phyloP scores from a whole-genome alignment of 2,797 vertebrate species.

The Alca torda region DNA sequence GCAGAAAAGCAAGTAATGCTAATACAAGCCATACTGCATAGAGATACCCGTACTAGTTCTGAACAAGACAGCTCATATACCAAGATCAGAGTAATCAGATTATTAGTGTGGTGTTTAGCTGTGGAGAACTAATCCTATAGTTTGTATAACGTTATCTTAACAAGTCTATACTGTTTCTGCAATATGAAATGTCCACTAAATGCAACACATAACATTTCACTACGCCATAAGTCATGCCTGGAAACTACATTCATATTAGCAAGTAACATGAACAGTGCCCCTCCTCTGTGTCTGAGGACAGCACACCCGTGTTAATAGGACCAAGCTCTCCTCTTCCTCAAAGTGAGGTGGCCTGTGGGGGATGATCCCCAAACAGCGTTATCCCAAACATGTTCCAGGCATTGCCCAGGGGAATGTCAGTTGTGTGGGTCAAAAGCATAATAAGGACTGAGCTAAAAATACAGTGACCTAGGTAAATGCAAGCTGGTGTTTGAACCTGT shows the following conservation, averaged over 20 bases:
- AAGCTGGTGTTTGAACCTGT: background rate
- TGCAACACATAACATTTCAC: background rate
- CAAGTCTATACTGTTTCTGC: background rate
- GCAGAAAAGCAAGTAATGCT: background rate
- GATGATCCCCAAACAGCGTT: background rate
- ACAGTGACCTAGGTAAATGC: background rate
- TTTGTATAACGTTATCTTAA: background rate
- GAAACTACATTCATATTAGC: background rate
- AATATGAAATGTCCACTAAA: background rate
- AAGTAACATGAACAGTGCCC: background rate
- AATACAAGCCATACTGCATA: background rate
- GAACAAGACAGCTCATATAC: background rate
- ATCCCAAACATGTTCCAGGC: background rate
- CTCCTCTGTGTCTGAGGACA: background rate
- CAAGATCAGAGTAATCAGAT: background rate
- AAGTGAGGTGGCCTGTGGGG: background rate
- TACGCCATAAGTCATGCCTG: too few species aligned
- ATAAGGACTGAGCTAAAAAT: background rate
- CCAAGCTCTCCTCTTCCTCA: background rate
- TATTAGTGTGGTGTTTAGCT: background rate
- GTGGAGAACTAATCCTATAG: background rate
- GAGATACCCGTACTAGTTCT: background rate
- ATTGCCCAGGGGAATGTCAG: background rate
- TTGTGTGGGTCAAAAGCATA: background rate
- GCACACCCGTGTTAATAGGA: accelerated